Base-by-base conservation (phyloP, 2,797 vertebrate genomes). In the Buphagus erythrorhynchus region DNA sequence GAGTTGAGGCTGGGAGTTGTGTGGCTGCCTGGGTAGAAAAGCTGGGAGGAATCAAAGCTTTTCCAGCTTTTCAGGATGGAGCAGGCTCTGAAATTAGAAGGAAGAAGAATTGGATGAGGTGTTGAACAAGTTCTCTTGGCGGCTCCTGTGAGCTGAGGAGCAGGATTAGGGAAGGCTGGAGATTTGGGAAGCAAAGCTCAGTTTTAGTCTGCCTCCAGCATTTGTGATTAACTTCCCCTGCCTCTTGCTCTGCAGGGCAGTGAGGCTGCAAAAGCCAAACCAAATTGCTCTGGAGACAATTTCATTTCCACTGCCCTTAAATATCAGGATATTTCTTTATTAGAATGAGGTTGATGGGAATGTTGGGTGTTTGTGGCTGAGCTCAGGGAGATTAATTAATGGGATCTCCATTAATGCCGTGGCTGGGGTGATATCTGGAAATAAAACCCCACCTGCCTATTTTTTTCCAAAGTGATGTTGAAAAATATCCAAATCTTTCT, bases 381-480 rank as follows among this genome's bases (percentile, higher is more conserved):
- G 55, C 43, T 67, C 61, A 36, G 45, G 42, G 48, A 31, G 31
- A 42, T 49, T 21, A 28, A 72, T 82, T 46, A 33, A 63, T 24
- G 15, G 13, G 1, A 16, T 31, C 22, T 7, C 31, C n/a, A 13
- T 9, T 17, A 35, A 35, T 42, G 42, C 25, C 0, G 0, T 40
- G 31, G 11, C 31, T 57, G 59, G 42, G 36, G 8, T 49, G 21
- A 13, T 10, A 36, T n/a, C 40, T 90, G 59, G 33, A 93, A 68
- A 63, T 67, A 36, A 86, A 81, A 14, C 46, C 36, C 40, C 13
- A 42, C 22, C 24, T 79, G 29, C 10, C 31, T 18, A 0, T 25
- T 78, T 81, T 49, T 25, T 33, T 4, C 16, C 45, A 62, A 54
- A 91, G 48, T 10, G 1, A 20, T 52, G 42, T 11, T 81, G 76